Percentiles rank a stretch among this genome's conserved stretches.
Evolutionary conservation across 1,140 invertebrate genomes (phyloP).

Genomic region (Palaemon carinicauda): DNA sequence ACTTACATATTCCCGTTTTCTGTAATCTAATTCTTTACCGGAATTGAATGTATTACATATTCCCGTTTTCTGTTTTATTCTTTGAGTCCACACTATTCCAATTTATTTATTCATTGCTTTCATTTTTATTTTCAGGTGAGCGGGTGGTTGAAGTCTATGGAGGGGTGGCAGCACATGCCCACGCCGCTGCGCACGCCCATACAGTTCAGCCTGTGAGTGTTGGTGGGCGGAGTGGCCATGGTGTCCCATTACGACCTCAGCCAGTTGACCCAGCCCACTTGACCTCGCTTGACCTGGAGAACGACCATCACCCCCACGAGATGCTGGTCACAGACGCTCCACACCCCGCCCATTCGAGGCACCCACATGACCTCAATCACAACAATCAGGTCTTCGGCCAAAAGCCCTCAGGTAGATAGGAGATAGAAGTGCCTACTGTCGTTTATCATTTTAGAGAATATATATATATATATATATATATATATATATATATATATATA

Average conservation of each 20-base stretch:
- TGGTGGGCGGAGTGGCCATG: slow-evolving; percentile 7
- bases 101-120: too few species aligned
- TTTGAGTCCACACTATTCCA: too few species aligned
- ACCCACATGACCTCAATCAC: slow-evolving; percentile 37
- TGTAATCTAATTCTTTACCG: too few species aligned
- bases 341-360: not conserved
- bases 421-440: too few species aligned
- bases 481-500: too few species aligned
- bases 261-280: slow-evolving; percentile 41
- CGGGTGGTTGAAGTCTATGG: slow-evolving; percentile 43
- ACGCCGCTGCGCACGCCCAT: not conserved
- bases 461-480: too few species aligned
- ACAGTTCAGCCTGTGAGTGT: not conserved
- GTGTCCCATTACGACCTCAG: slow-evolving; percentile 2
- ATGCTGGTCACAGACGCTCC: slow-evolving; percentile 36
- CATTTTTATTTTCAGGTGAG: slow-evolving; percentile 8
- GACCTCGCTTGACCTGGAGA: slow-evolving; percentile 43
- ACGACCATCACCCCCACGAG: slow-evolving; percentile 15
- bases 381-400: slow-evolving; percentile 31
- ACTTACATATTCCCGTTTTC: too few species aligned
- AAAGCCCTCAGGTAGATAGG: slow-evolving; percentile 27
- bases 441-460: too few species aligned
- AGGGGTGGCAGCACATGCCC: not conserved
- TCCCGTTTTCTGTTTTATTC: too few species aligned
- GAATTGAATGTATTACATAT: too few species aligned